Conservation (phyloP, 2,113 vertebrate genomes). For the Grammomys surdaster region DNA sequence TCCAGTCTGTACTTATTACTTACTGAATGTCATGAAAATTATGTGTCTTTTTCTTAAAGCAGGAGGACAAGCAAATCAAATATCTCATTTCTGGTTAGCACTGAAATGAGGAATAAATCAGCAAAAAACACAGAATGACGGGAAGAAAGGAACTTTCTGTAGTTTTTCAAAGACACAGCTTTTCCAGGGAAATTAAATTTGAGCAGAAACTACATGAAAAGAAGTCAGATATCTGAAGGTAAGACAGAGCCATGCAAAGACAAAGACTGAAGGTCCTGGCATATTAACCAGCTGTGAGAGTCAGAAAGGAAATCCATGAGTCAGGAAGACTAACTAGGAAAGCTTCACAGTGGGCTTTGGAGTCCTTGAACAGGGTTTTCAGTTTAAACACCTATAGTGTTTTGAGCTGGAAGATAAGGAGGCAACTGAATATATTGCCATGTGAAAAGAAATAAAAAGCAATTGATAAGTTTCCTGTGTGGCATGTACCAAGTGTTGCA, state of each 20-base stretch:
- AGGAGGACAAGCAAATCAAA: neutral
- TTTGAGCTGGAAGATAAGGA: neutral
- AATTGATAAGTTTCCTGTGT: neutral
- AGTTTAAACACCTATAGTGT: neutral
- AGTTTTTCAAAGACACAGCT: neutral
- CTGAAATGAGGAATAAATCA: neutral
- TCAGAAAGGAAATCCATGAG: neutral
- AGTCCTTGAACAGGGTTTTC: neutral
- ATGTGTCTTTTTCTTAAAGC: neutral
- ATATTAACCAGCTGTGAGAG: neutral
- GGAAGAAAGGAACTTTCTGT: neutral
- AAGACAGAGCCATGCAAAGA: neutral
- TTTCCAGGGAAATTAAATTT: neutral
- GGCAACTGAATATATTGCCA: neutral
- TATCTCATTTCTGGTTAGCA: neutral
- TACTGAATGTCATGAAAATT: neutral
- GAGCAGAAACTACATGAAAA: neutral
- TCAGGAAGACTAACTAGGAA: accelerated
- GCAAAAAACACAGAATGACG: neutral
- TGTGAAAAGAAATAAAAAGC: neutral
- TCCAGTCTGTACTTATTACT: neutral
- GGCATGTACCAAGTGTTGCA: neutral
- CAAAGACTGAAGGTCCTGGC: accelerated
- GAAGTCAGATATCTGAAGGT: neutral
- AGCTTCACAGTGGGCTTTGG: neutral